Base-by-base conservation (phyloP, 2,888 invertebrate species). In the Apodemia zela region DNA sequence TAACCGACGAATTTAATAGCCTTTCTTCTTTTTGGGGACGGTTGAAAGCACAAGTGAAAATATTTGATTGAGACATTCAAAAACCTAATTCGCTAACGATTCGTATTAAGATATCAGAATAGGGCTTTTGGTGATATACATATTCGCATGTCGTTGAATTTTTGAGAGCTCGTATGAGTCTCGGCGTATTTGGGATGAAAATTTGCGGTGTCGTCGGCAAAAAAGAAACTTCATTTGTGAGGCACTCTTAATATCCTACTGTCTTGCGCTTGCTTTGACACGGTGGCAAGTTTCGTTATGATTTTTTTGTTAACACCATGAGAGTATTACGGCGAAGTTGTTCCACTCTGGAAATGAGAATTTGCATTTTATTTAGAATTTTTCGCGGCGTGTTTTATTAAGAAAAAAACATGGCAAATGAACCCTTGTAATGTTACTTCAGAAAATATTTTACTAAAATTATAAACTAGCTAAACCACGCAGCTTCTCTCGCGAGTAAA, bases 111-210 rank as follows among this genome's bases (percentile, higher is more conserved):
- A 62, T 72, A 69, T 69, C 78, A 78, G 85, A 87, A 85, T 85
- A 82, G 63, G 76, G 64, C 70, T 61, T 71, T 72, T 49, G 63
- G 65, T 0, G 54, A 15, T 29, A 29, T 29, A 57, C 15, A 29
- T 57, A 45, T 21, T 67, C 60, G 62, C 67, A 67, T 75, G 73
- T 80, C 81, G 85, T 79, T 85, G 86, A 85, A 88, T 88, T 85
- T 88, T 87, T 84, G 87, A 88, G 85, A 68, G 81, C 77, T 74
- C 81, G 77, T 82, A 78, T 82, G 84, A 83, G 81, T 76, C 80
- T 71, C 70, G 72, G 74, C 74, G 80, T 81, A 81, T 85, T 85
- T 82, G 73, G 80, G 79, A 80, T 85, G 82, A 82, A 84, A 84
- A 81, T 79, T 77, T 79, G 78, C 77, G 74, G 75, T 76, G 82